Percentiles rank a stretch among this genome's conserved stretches.
phyloP scores from a whole-genome alignment of 2,113 vertebrate genomes.

The Caretta caretta region DNA sequence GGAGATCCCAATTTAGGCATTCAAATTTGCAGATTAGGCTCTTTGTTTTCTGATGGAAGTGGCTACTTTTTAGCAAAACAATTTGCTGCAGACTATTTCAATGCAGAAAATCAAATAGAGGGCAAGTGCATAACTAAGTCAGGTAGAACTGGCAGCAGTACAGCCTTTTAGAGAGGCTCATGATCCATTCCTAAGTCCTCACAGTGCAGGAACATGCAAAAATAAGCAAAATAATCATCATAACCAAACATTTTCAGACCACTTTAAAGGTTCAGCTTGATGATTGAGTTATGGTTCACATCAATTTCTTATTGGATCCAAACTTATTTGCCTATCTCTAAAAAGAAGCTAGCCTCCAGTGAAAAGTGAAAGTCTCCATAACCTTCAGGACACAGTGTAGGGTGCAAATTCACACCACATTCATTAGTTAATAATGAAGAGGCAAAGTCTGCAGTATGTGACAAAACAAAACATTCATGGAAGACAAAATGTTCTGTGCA shows the following conservation, averaged over 20 bases:
- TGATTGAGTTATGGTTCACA: neutral
- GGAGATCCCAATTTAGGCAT: too few relatives aligned
- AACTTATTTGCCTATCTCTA: neutral
- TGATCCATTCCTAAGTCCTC: too few relatives aligned
- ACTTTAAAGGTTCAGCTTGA: neutral
- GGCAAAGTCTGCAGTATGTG: neutral
- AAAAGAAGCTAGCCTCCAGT: neutral
- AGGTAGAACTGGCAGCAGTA: too few relatives aligned
- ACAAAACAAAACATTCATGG: neutral
- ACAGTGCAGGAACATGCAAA: too few relatives aligned
- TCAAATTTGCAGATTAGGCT: too few relatives aligned
- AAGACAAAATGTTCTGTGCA: neutral
- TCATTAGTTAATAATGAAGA: neutral
- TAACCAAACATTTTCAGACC: neutral
- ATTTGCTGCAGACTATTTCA: too few relatives aligned
- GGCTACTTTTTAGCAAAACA: too few relatives aligned
- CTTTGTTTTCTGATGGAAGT: too few relatives aligned
- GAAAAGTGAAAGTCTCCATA: neutral
- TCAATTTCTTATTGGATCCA: neutral
- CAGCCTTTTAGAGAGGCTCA: too few relatives aligned
- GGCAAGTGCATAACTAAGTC: too few relatives aligned
- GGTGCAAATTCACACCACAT: neutral
- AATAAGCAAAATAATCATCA: neutral
- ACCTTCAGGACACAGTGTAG: neutral
- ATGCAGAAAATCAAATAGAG: too few relatives aligned